phyloP scores from a whole-genome alignment of 2,888 invertebrate species.

The Microctonus aethiopoides region DNA sequence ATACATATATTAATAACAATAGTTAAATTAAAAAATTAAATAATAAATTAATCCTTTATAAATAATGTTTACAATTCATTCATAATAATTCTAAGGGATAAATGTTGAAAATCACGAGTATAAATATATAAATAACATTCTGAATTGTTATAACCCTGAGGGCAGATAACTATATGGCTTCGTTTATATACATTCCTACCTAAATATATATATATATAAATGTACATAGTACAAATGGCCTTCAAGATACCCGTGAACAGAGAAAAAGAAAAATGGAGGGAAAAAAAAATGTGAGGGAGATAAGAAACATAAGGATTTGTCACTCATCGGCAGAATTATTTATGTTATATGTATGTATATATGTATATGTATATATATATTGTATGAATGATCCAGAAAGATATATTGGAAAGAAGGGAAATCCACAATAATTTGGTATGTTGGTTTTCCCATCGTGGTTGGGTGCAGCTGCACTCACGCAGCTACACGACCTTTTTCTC shows the following conservation, averaged over 20 bases:
- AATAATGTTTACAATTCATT: too few relatives aligned
- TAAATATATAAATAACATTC: neutral
- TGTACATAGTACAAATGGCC: neutral
- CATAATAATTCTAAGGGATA: too few relatives aligned
- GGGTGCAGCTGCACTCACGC: conserved; percentile 56
- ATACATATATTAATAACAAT: too few relatives aligned
- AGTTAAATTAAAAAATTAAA: too few relatives aligned
- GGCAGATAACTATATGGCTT: neutral
- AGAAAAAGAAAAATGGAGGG: neutral
- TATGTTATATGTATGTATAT: neutral
- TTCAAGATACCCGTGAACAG: neutral
- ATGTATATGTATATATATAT: too few relatives aligned
- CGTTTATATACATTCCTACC: too few relatives aligned
- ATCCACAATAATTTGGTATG: conserved; percentile 16
- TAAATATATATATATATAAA: neutral
- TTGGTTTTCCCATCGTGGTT: conserved; percentile 30
- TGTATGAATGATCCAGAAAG: conserved; percentile 20
- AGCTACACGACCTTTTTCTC: conserved; percentile 57
- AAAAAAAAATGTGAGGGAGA: neutral
- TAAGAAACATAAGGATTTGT: conserved; percentile 2
- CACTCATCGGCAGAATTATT: neutral
- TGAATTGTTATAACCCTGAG: neutral
- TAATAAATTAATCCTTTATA: too few relatives aligned
- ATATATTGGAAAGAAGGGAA: conserved; percentile 25
- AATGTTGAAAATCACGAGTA: neutral